These are phyloP conservation scores for Elymnias hypermnestra DNA, from an alignment of 1,140 invertebrate genomes.

Conservation along the genomic window DNA sequence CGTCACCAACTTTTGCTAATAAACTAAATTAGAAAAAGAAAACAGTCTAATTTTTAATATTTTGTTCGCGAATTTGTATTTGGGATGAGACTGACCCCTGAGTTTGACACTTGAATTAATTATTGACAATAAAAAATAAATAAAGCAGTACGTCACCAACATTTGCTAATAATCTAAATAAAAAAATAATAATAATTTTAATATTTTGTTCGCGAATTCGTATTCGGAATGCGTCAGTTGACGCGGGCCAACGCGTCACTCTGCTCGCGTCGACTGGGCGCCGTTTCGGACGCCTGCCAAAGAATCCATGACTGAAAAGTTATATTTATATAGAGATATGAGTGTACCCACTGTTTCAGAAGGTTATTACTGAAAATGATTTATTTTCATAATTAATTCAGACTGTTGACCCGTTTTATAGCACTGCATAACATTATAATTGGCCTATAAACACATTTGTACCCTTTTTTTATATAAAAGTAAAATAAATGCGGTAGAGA, in stretches of 20 bases:
- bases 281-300: conserved; percentile 64
- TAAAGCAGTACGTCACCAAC: too few species aligned
- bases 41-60: too few species aligned
- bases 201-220: too few species aligned
- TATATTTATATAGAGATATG: conserved; percentile 71
- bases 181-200: too few species aligned
- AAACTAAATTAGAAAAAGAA: too few species aligned
- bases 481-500: too few species aligned
- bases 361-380: conserved; percentile 34
- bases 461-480: not conserved
- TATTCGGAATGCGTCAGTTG: conserved; percentile 43
- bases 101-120: too few species aligned
- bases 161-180: too few species aligned
- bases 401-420: conserved; percentile 12
- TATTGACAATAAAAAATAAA: too few species aligned
- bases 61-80: too few species aligned
- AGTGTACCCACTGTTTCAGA: conserved; percentile 41
- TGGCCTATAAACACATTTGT: conserved; percentile 3
- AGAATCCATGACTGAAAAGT: conserved; percentile 66
- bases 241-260: conserved; percentile 55
- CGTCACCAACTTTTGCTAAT: too few species aligned
- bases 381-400: conserved; percentile 19
- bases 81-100: too few species aligned
- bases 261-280: conserved; percentile 59
- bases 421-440: not conserved